phyloP scores from a whole-genome alignment of 2,888 invertebrate genomes.

The Anarsia innoxiella region DNA sequence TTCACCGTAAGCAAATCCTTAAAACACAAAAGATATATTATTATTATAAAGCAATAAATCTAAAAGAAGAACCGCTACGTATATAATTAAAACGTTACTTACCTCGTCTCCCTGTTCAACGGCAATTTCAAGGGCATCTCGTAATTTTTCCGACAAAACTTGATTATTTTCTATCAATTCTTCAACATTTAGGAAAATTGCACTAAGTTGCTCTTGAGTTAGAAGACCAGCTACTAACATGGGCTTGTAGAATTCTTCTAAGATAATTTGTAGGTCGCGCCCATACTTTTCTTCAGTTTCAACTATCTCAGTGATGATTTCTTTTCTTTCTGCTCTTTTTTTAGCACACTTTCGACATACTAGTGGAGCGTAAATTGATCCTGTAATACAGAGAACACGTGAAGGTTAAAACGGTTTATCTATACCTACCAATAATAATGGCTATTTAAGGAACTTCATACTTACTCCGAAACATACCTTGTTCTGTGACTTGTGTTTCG shows the following conservation, averaged over 20 bases:
- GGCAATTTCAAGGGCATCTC: conserved; percentile 90
- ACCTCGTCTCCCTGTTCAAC: conserved; percentile 85
- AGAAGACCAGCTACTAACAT: conserved; percentile 94
- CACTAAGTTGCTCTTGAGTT: conserved; percentile 91
- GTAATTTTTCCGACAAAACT: conserved; percentile 88
- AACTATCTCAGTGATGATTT: conserved; percentile 95
- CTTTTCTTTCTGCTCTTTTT: conserved; percentile 91
- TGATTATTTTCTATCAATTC: conserved; percentile 92
- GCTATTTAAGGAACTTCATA: no score
- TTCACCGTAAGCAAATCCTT: conserved; percentile 89
- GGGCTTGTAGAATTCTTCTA: conserved; percentile 94
- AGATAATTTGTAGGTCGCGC: conserved; percentile 91
- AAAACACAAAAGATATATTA: background rate
- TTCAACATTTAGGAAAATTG: conserved; percentile 95
- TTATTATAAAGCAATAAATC: no score
- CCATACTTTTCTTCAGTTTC: conserved; percentile 98
- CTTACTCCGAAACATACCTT: no score
- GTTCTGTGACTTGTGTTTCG: conserved; percentile 83
- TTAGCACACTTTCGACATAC: conserved; percentile 92
- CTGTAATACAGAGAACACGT: no score
- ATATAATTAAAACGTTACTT: conserved; percentile 12
- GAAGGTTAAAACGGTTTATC: no score
- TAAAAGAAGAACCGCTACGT: background rate
- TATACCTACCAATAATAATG: background rate
- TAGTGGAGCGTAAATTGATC: conserved; percentile 83